A percentile compares a stretch with the other conserved stretches of the same genome.
These are phyloP conservation scores for Hafferia zeledoni DNA, from an alignment of 2,797 vertebrate genomes.

Conservation along the genomic window DNA sequence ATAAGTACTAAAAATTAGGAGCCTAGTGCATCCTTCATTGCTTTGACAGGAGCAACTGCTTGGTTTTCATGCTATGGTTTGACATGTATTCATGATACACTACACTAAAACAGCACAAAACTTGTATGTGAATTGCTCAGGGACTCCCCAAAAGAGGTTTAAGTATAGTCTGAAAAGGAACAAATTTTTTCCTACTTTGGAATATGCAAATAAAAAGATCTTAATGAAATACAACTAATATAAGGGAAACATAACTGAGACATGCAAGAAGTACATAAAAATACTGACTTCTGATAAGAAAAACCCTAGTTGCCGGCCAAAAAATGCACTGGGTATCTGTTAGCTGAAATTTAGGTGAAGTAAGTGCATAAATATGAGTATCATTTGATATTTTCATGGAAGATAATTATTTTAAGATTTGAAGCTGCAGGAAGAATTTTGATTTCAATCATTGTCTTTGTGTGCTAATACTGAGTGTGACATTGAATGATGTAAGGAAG, in stretches of 20 bases:
- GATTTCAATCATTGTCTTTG: neutral
- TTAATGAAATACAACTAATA: neutral
- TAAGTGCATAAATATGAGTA: neutral
- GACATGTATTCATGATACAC: neutral
- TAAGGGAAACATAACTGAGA: neutral
- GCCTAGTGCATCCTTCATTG: neutral
- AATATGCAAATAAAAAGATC: neutral
- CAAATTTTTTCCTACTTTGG: neutral
- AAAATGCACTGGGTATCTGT: neutral
- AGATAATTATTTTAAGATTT: neutral
- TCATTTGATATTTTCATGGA: neutral
- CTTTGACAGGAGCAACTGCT: neutral
- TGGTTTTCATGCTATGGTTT: neutral
- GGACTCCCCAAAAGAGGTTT: neutral
- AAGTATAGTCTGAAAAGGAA: neutral
- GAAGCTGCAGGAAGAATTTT: neutral
- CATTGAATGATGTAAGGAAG: conserved; percentile 20
- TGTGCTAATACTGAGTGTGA: neutral
- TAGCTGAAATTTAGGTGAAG: neutral
- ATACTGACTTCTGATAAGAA: neutral
- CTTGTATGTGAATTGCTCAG: neutral
- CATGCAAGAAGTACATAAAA: neutral
- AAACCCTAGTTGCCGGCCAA: neutral
- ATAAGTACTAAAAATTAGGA: neutral
- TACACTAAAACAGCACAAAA: neutral